phyloP scores from a whole-genome alignment of 2,888 invertebrate species.

The Escarpia spicata region DNA sequence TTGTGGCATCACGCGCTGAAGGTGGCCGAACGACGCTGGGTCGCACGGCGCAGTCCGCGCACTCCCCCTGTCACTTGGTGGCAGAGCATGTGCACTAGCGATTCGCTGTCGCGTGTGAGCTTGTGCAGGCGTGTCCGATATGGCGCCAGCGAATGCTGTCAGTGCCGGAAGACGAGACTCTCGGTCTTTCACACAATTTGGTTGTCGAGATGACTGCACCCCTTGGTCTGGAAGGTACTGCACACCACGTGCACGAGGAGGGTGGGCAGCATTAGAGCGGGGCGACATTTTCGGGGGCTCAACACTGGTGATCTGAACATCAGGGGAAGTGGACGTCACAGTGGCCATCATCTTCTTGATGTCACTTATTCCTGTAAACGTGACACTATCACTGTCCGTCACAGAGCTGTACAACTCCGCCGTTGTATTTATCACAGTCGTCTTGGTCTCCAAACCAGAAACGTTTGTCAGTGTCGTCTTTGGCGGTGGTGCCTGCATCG shows the following conservation, averaged over 20 bases:
- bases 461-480: background rate
- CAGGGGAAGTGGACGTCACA: slow-evolving; percentile 20
- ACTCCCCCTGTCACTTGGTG: background rate
- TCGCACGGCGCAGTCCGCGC: background rate
- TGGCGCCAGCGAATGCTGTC: background rate
- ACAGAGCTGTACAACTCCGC: slow-evolving; percentile 22
- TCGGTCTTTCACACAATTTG: background rate
- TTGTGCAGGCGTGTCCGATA: background rate
- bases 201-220: background rate
- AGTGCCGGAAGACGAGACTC: background rate
- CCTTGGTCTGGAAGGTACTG: background rate
- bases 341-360: slow-evolving; percentile 6
- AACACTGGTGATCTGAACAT: slow-evolving; percentile 14
- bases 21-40: background rate
- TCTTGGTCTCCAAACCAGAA: background rate
- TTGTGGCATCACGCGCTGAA: background rate
- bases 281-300: background rate
- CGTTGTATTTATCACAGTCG: background rate
- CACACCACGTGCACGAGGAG: background rate
- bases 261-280: background rate
- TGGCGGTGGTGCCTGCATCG: background rate
- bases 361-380: background rate
- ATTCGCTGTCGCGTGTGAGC: background rate
- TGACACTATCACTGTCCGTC: background rate
- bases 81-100: background rate